These are phyloP conservation scores for Drosophila pachea DNA, from an alignment of 1,140 invertebrate genomes.

Conservation along the genomic window DNA sequence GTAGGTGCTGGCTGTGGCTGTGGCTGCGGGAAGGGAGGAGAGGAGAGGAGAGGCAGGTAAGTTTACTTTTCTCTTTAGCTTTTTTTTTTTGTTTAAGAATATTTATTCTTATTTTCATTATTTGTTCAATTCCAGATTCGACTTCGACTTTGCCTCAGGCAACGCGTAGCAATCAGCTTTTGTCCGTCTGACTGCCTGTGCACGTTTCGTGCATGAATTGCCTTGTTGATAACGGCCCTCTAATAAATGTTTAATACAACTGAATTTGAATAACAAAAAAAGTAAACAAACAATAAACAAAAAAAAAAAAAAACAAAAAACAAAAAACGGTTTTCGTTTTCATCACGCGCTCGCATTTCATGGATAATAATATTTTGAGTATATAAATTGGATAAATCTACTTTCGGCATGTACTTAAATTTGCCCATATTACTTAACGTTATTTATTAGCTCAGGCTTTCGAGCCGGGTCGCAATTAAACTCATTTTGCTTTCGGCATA, in stretches of 20 bases:
- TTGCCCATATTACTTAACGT: constrained; percentile 44
- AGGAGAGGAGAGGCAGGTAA: neutral
- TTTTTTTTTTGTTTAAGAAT: too few relatives aligned
- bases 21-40: too few relatives aligned
- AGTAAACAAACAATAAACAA: constrained; percentile 37
- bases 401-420: constrained; percentile 3
- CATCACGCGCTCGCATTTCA: constrained; percentile 49
- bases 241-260: constrained; percentile 24
- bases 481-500: neutral
- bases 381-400: neutral
- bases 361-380: neutral
- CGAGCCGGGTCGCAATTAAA: constrained; percentile 35
- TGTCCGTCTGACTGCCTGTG: neutral
- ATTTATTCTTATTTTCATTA: too few relatives aligned
- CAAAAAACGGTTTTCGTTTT: constrained; percentile 35
- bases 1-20: constrained; percentile 33
- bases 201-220: constrained; percentile 17
- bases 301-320: constrained; percentile 38
- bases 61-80: neutral
- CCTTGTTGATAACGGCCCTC: constrained; percentile 21
- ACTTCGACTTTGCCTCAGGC: too few relatives aligned
- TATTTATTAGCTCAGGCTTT: constrained; percentile 44
- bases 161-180: neutral
- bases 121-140: too few relatives aligned
- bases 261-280: neutral